phyloP scores from a whole-genome alignment of 2,888 invertebrate genomes.

The Amorpha juglandis region DNA sequence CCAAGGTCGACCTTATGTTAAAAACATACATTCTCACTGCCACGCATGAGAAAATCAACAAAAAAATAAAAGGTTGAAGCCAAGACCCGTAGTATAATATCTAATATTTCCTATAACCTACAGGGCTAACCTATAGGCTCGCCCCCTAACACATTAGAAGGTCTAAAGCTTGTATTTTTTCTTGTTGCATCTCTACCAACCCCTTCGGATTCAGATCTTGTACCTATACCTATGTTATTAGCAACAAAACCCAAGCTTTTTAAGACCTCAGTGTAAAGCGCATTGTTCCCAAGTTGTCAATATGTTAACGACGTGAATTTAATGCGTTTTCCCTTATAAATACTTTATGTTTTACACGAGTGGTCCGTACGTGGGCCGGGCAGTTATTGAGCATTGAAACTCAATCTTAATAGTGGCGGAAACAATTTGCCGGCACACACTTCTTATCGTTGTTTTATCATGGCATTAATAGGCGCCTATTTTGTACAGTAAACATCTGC shows the following conservation, averaged over 20 bases:
- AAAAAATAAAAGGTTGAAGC: no score
- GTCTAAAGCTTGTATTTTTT: no score
- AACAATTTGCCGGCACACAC: conserved; percentile 65
- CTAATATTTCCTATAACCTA: no score
- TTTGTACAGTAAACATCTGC: conserved; percentile 61
- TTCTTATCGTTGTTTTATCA: conserved; percentile 54
- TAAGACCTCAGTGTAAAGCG: background rate
- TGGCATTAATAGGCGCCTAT: conserved; percentile 51
- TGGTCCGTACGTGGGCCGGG: conserved; percentile 33
- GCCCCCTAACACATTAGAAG: no score
- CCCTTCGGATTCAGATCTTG: no score
- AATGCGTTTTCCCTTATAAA: conserved; percentile 43
- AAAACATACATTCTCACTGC: no score
- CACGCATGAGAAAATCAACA: no score
- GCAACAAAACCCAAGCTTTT: background rate
- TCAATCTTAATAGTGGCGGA: conserved; percentile 77
- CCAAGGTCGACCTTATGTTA: no score
- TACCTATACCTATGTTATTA: background rate
- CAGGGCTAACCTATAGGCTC: no score
- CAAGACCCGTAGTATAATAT: no score
- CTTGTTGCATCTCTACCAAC: no score
- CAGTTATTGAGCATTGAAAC: conserved; percentile 73
- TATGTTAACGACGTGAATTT: conserved; percentile 35
- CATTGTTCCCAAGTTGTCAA: conserved; percentile 36
- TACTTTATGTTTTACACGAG: conserved; percentile 50